These are phyloP conservation scores for Aphidoletes aphidimyza DNA, from an alignment of 2,888 invertebrate species.

Conservation along the genomic window DNA sequence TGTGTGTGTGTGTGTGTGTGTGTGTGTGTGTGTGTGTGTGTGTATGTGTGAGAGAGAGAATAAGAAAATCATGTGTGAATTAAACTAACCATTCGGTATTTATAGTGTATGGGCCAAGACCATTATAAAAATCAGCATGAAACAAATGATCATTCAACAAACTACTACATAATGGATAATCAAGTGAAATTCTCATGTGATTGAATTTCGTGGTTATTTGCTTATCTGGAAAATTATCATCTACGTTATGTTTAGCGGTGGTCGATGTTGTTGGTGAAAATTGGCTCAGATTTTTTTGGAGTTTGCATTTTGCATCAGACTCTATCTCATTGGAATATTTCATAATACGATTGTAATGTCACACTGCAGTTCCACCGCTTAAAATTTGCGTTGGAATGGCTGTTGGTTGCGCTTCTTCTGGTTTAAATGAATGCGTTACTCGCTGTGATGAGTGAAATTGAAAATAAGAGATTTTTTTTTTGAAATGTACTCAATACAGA, in stretches of 20 bases:
- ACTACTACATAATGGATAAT: slow-evolving; percentile 50
- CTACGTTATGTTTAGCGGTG: background rate
- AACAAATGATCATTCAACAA: slow-evolving; percentile 30
- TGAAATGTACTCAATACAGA: background rate
- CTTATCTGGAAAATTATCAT: background rate
- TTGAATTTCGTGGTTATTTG: slow-evolving; percentile 12
- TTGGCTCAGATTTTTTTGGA: slow-evolving; percentile 18
- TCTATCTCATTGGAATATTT: background rate
- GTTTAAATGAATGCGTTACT: slow-evolving; percentile 61
- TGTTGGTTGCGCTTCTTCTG: slow-evolving; percentile 62
- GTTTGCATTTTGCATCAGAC: background rate
- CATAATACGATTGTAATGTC: slow-evolving; percentile 54
- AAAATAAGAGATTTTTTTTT: background rate
- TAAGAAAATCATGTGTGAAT: too few relatives aligned
- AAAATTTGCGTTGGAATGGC: slow-evolving; percentile 64
- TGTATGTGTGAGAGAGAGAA: too few relatives aligned
- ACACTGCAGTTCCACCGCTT: slow-evolving; percentile 56
- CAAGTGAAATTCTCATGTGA: background rate
- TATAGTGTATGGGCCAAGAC: slow-evolving; percentile 15
- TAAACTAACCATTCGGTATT: slow-evolving; percentile 51
- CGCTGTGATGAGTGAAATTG: slow-evolving; percentile 56
- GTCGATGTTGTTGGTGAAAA: slow-evolving; percentile 49
- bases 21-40: too few relatives aligned
- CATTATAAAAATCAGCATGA: slow-evolving; percentile 39
- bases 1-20: too few relatives aligned